A percentile compares a stretch with the other conserved stretches of the same genome.
These are phyloP conservation scores for Abscondita cerata DNA, from an alignment of 2,888 invertebrate genomes.

Conservation along the genomic window DNA sequence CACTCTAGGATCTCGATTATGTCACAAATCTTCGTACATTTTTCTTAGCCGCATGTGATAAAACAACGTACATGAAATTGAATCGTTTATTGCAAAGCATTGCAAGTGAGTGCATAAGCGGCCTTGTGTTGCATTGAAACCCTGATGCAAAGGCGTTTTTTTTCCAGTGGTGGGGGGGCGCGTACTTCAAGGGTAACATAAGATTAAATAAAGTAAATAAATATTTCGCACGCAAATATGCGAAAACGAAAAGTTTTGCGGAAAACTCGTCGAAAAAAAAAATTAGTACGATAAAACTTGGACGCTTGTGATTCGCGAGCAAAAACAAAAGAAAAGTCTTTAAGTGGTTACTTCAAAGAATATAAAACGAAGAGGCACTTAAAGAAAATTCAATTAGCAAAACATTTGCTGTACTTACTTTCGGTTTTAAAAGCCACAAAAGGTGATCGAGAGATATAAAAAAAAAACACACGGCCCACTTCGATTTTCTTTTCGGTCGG, in stretches of 20 bases:
- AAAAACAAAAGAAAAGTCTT: constrained; percentile 47
- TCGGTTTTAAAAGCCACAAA: constrained; percentile 34
- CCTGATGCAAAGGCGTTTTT: constrained; percentile 56
- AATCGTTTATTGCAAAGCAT: constrained; percentile 45
- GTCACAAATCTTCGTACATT: constrained; percentile 13
- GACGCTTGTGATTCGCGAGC: constrained; percentile 36
- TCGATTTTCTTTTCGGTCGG: too few relatives aligned
- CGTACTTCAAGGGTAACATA: constrained; percentile 54
- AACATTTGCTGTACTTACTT: constrained; percentile 36
- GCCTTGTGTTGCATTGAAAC: constrained; percentile 55
- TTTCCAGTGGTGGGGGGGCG: constrained; percentile 47
- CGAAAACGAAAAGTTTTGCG: not conserved
- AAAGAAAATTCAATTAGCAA: constrained; percentile 40
- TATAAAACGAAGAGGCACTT: constrained; percentile 51
- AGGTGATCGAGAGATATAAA: constrained; percentile 25
- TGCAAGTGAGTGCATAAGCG: constrained; percentile 52
- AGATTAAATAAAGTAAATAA: constrained; percentile 29
- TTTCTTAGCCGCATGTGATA: constrained; percentile 29
- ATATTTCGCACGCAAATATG: constrained; percentile 2
- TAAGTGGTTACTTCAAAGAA: constrained; percentile 49
- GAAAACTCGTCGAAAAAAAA: not conserved
- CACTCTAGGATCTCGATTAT: not conserved
- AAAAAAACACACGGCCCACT: too few relatives aligned
- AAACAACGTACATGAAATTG: constrained; percentile 35
- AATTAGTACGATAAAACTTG: not conserved